Evolutionary conservation across 2,888 invertebrate genomes (phyloP).

Genomic region (Oligia fasciuncula): DNA sequence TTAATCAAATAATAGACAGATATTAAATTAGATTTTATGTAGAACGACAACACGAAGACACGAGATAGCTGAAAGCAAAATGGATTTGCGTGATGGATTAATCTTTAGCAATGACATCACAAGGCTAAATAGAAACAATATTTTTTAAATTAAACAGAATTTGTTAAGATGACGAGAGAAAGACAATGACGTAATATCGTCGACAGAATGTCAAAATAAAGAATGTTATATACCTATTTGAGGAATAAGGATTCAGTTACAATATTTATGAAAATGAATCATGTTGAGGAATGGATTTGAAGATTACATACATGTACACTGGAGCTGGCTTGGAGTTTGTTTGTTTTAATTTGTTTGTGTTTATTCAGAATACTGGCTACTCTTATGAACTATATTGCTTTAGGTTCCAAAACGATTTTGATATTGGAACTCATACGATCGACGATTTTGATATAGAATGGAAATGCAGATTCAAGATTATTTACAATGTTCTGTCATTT

Average conservation of each 20-base stretch:
- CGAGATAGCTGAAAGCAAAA: constrained; percentile 13
- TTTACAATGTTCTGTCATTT: constrained; percentile 11
- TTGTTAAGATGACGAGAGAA: background rate
- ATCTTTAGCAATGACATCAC: background rate
- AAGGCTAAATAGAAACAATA: background rate
- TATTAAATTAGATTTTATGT: constrained; percentile 27
- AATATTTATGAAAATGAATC: constrained; percentile 11
- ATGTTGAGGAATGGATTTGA: constrained; percentile 8
- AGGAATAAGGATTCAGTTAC: background rate
- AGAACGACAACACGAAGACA: background rate
- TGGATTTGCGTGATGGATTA: constrained; percentile 18
- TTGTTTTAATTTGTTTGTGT: constrained; percentile 57
- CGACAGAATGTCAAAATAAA: background rate
- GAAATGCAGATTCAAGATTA: constrained; percentile 24
- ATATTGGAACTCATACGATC: constrained; percentile 30
- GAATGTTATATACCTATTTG: background rate
- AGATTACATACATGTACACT: constrained; percentile 15
- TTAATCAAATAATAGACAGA: constrained; percentile 26
- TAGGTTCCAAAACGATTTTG: constrained; percentile 48
- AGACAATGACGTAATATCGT: constrained; percentile 5
- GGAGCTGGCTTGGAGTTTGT: constrained; percentile 31
- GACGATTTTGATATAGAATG: constrained; percentile 6
- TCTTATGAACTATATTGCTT: constrained; percentile 35
- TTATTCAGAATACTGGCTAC: constrained; percentile 50
- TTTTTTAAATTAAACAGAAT: background rate